phyloP scores from a whole-genome alignment of 1,140 invertebrate genomes.

The Drosophila kohkoa region DNA sequence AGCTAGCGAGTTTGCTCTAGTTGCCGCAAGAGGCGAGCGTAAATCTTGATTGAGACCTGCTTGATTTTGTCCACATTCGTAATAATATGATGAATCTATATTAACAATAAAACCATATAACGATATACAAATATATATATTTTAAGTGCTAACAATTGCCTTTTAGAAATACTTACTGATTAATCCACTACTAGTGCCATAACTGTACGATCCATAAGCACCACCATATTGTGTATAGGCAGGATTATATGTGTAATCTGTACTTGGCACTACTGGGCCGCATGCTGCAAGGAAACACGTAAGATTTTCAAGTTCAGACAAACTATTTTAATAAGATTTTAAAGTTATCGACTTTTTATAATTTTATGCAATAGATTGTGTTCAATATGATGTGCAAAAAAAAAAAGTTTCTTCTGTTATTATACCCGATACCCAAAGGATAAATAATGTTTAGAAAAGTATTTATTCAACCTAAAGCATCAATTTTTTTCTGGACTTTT shows the following conservation, averaged over 20 bases:
- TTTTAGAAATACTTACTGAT: slow-evolving; percentile 89
- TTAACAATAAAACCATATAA: background rate
- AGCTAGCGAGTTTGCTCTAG: slow-evolving; percentile 89
- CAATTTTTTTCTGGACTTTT: too few species aligned
- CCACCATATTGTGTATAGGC: slow-evolving; percentile 91
- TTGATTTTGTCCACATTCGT: slow-evolving; percentile 86
- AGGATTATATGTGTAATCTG: slow-evolving; percentile 90
- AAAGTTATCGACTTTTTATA: too few species aligned
- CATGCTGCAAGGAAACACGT: slow-evolving; percentile 85
- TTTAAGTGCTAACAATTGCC: background rate
- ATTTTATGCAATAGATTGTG: too few species aligned
- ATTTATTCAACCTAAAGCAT: too few species aligned
- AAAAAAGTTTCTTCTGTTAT: too few species aligned
- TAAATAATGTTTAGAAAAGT: too few species aligned
- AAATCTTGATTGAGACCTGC: slow-evolving; percentile 84
- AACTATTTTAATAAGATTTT: too few species aligned
- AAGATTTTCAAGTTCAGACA: background rate
- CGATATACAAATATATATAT: background rate
- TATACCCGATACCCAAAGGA: too few species aligned
- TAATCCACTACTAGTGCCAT: slow-evolving; percentile 89
- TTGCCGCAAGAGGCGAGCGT: slow-evolving; percentile 89
- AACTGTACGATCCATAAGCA: slow-evolving; percentile 90
- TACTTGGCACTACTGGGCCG: slow-evolving; percentile 86
- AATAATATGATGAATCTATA: slow-evolving; percentile 89
- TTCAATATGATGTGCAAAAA: too few species aligned